A percentile compares a stretch with the other conserved stretches of the same genome.
Evolutionary conservation across 2,797 vertebrate species (phyloP).

Genomic region (Sphenodon punctatus): DNA sequence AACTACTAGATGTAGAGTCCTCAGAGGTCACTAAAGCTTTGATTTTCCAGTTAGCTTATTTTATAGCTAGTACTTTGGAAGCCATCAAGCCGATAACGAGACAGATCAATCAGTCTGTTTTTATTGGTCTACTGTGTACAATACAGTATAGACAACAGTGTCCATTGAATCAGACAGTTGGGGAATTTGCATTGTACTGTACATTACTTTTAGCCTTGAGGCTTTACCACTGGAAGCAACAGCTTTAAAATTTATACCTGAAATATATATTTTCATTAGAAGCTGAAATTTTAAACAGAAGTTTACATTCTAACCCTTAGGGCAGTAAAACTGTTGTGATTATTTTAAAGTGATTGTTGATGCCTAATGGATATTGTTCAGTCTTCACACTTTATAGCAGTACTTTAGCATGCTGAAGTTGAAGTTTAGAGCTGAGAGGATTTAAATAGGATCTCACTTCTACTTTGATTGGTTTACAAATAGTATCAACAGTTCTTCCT

Average conservation of each 20-base stretch:
- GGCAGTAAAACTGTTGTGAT: constrained; percentile 48
- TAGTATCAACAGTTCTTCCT: background rate
- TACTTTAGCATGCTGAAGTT: background rate
- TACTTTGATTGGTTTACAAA: background rate
- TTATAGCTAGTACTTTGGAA: constrained; percentile 73
- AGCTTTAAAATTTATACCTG: constrained; percentile 59
- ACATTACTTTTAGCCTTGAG: constrained; percentile 67
- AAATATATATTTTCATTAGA: constrained; percentile 65
- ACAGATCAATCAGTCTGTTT: constrained; percentile 74
- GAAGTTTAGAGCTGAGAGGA: background rate
- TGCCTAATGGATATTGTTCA: constrained; percentile 34
- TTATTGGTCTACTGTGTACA: constrained; percentile 71
- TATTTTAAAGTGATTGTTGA: constrained; percentile 31
- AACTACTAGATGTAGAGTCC: constrained; percentile 69
- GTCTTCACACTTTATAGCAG: background rate
- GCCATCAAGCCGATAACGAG: constrained; percentile 73
- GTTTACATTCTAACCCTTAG: constrained; percentile 58
- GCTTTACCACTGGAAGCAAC: constrained; percentile 52
- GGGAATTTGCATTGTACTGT: constrained; percentile 38
- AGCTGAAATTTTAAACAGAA: constrained; percentile 67
- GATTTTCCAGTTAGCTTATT: constrained; percentile 78
- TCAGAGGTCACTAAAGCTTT: constrained; percentile 76
- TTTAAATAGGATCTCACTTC: background rate
- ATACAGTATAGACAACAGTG: constrained; percentile 63
- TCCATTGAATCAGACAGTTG: constrained; percentile 64